Base-by-base conservation (phyloP, 2,888 invertebrate species). In the Parnassius apollo region DNA sequence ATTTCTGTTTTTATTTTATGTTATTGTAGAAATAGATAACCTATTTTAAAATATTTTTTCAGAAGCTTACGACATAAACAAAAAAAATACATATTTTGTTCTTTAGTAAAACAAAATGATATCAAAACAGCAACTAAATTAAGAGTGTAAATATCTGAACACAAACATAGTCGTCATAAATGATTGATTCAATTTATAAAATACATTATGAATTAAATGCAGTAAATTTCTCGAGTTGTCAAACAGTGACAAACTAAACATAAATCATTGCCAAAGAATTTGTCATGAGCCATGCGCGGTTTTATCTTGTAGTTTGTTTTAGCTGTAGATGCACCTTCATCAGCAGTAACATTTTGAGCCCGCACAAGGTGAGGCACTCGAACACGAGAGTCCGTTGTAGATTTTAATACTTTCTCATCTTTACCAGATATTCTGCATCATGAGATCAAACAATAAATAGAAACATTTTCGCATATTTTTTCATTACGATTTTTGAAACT, bases 281-380 rank as follows among this genome's bases (percentile, higher is more conserved):
- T 77, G 76, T 80, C 86, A 86, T 75, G 72, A 71, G 71, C 76
- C 86, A 88, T 83, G 72, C 73, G 71, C 86, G 85, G 56, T 76
- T 80, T 81, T 77, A 68, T 74, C 71, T 78, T 80, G 84, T 87
- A 88, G 88, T 83, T 81, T 82, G 35, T 86, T 84, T 79, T 85
- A 88, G 87, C 76, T 68, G 82, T 89, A 89, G 88, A 69, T 68
- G 66, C 76, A 76, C 81, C 77, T 81, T 73, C 78, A 79, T 74
- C 73, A 68, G 76, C 77, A 64, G 75, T 81, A 78, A 70, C 75
- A 56, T 65, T 63, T 42, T 70, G 62, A 69, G 65, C 66, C 54
- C 64, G 75, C 60, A 79, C 77, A 81, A 86, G 86, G 81, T 72
- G 75, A 72, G 71, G 68, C 57, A 74, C 71, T 62, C 65, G 53